These are phyloP conservation scores for Myopa tessellatipennis DNA, from an alignment of 2,888 invertebrate species.

Conservation along the genomic window DNA sequence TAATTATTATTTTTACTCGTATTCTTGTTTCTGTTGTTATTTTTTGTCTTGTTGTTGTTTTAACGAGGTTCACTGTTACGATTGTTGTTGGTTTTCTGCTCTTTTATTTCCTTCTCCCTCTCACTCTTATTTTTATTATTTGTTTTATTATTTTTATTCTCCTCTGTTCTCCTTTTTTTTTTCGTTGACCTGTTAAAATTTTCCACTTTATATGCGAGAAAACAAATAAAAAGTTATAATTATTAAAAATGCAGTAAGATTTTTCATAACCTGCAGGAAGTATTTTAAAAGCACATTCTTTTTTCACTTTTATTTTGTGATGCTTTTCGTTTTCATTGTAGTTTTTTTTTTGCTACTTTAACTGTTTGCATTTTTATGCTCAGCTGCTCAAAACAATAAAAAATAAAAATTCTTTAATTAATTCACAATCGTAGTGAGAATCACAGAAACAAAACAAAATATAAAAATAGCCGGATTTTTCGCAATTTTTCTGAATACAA, in stretches of 20 bases:
- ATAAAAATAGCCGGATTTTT: no score
- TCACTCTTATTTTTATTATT: no score
- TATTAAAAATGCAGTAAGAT: not conserved
- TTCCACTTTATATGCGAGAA: not conserved
- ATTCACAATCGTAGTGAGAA: not conserved
- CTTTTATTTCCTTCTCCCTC: no score
- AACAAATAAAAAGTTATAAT: not conserved
- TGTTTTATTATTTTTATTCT: not conserved
- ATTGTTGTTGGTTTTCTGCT: no score
- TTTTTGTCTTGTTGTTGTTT: no score
- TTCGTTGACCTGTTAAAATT: not conserved
- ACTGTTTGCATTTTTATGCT: not conserved
- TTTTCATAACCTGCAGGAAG: not conserved
- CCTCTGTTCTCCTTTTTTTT: not conserved
- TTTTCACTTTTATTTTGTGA: not conserved
- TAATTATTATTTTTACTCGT: no score
- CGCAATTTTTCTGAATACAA: no score
- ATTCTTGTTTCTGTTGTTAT: no score
- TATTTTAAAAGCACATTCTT: not conserved
- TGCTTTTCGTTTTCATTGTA: not conserved
- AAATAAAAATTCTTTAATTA: conserved; percentile 14
- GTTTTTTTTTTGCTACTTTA: not conserved
- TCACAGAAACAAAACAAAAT: not conserved
- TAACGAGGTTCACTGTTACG: no score
- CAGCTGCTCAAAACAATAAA: not conserved